phyloP scores from a whole-genome alignment of 2,797 vertebrate genomes.

The Darevskia mixta region DNA sequence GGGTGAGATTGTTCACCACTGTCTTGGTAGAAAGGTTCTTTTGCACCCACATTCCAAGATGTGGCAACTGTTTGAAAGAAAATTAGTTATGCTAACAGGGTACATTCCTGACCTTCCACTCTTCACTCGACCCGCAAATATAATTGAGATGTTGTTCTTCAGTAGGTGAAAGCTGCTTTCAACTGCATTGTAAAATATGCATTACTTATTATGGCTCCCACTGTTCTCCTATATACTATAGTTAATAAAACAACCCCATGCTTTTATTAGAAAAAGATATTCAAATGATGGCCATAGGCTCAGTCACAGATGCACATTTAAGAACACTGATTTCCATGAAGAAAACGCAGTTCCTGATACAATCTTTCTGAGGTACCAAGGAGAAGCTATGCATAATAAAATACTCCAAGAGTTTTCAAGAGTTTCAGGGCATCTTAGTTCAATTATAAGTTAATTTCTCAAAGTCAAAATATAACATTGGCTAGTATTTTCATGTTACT shows the following conservation, averaged over 20 bases:
- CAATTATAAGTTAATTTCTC: not conserved
- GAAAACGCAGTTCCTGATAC: conserved; percentile 45
- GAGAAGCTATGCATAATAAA: not conserved
- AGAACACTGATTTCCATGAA: conserved; percentile 1
- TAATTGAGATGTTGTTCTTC: conserved; percentile 19
- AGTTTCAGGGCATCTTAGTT: not conserved
- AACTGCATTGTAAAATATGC: not conserved
- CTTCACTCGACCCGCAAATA: conserved; percentile 26
- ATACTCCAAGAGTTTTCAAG: not conserved
- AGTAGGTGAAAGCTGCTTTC: not conserved
- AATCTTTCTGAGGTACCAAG: not conserved
- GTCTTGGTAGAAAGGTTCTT: conserved; percentile 58
- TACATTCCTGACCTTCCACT: conserved; percentile 7
- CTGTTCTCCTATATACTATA: not conserved
- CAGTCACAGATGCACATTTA: not conserved
- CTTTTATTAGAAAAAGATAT: not conserved
- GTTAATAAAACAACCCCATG: not conserved
- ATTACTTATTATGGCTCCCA: not conserved
- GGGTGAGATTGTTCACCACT: conserved; percentile 57
- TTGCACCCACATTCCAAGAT: conserved; percentile 17
- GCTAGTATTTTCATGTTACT: not conserved
- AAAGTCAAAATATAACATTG: rapidly evolving
- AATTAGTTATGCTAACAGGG: conserved; percentile 46
- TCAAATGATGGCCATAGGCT: conserved; percentile 2
- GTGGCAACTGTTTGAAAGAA: conserved; percentile 23